These are phyloP conservation scores for Rutilus rutilus DNA, from an alignment of 2,113 vertebrate genomes.

Conservation along the genomic window DNA sequence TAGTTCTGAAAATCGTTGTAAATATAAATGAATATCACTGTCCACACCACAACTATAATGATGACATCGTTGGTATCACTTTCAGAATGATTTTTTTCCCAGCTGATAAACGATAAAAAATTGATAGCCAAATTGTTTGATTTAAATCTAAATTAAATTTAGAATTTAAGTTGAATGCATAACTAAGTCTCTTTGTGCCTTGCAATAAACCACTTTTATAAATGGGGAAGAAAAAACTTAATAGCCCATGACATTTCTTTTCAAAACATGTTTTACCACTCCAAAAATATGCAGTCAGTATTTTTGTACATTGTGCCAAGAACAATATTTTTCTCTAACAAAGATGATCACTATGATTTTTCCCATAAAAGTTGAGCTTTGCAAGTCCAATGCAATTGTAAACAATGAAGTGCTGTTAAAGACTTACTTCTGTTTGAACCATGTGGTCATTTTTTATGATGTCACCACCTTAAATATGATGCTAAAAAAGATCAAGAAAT, in stretches of 20 bases:
- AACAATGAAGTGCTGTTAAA: background rate
- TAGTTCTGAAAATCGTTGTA: no score
- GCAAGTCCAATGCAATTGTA: background rate
- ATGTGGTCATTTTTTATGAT: background rate
- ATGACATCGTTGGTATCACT: no score
- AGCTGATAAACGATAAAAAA: no score
- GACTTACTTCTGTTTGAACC: background rate
- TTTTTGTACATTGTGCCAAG: background rate
- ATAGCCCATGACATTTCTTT: background rate
- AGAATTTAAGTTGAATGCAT: background rate
- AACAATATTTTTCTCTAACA: background rate
- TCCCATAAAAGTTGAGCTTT: background rate
- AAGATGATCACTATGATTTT: background rate
- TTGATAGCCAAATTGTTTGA: no score
- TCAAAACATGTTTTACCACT: background rate
- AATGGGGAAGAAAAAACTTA: background rate
- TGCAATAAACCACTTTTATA: background rate
- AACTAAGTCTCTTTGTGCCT: background rate
- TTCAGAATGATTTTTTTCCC: no score
- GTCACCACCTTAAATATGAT: background rate
- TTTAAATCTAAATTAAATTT: no score
- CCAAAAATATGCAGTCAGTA: background rate
- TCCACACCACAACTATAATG: no score
- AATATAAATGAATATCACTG: no score
- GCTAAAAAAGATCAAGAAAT: background rate